Evolutionary conservation across 1,140 invertebrate species (phyloP), one percentile per base, ranked within the genome.

Genomic region (Meloidogyne floridensis): DNA sequence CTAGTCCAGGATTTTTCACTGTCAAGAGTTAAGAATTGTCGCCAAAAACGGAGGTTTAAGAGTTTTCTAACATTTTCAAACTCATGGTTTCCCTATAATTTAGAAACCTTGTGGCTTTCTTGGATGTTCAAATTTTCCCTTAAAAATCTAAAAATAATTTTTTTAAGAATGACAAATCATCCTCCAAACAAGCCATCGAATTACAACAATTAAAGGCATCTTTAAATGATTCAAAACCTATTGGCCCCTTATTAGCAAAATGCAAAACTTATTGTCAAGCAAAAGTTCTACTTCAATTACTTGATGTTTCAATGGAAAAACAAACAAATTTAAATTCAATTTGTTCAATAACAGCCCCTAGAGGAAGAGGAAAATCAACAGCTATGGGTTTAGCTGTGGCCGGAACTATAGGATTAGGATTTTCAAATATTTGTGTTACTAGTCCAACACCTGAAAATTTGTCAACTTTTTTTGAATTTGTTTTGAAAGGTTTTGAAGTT

Each of bases 381-480:
- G 95, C 97, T 11, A 91, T 89, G 8, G 98, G 98, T 6, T 91
- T 99, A 72, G 93, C 96, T 2, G 94, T 99, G 51, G 94, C 92
- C 51, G 90, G 91, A 6, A 92, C 92, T 54, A 90, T 93, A 54
- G 92, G 90, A 13, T 92, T 92, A 89, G 95, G 95, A 20, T 99
- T 98, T 91, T 96, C 96, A 15, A 99, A 99, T 90, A 95, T 99
- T 74, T 99, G 97, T 91, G 95, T 99, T 13, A 98, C 97, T 0
- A 96, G 96, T 83, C 98, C 98, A 2, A 95, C 95, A 90, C 97
- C 97, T 3, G 97, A 99, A 90, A 99, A 99, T 92, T 93, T 99
- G 88, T 96, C 95, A 82, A 99, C 97, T 0, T 91, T 99, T 1
- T 99, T 99, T 91, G 95, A 99, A 90, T 99, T 99, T 91, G 92